Base-by-base conservation (phyloP, 1,140 invertebrate genomes). In the Elymnias hypermnestra region DNA sequence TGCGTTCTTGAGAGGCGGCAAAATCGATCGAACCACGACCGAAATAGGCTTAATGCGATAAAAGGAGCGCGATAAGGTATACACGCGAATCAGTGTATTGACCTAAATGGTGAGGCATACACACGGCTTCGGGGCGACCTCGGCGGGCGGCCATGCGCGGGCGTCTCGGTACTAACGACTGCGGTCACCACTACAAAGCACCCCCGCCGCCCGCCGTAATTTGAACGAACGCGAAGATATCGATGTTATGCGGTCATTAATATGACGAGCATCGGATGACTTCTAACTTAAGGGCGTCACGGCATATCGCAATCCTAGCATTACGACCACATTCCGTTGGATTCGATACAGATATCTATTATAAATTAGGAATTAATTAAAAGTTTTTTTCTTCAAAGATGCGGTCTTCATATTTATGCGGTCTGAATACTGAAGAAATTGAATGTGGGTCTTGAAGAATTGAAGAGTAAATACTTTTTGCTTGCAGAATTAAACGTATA, bases 1-100 rank as follows among this genome's bases (percentile, higher is more conserved):
- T 61, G 52, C 52, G 65, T 65, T 63, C 53, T 50, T 53, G 44
- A 49, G 55, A 45, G 48, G 26, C 62, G 55, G 44, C 56, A 58
- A 53, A 67, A 65, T 53, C 72, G 72, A 86, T 86, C 77, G 72
- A 74, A 76, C 71, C 52, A 46, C 50, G 63, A 62, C 69, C 68
- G 70, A 77, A 85, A 83, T 77, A 72, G 63, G 72, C 66, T 78
- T 83, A 83, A 74, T 68, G 73, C 75, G 78, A 85, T 83, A 83
- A 83, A 75, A 53, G 63, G 68, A 72, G 60, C 61, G 63, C 75
- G 78, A 85, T 83, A 85, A 83, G 69, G 66, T 57, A 52, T 70
- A 72, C 76, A 84, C 77, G 78, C 74, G 72, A 85, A 82, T 76
- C 73, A 67, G 75, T 76, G 61, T 83, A 66, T 75, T 79, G 75